These are phyloP conservation scores for Aeoliscus strigatus DNA, from an alignment of 2,797 vertebrate genomes.

Conservation along the genomic window DNA sequence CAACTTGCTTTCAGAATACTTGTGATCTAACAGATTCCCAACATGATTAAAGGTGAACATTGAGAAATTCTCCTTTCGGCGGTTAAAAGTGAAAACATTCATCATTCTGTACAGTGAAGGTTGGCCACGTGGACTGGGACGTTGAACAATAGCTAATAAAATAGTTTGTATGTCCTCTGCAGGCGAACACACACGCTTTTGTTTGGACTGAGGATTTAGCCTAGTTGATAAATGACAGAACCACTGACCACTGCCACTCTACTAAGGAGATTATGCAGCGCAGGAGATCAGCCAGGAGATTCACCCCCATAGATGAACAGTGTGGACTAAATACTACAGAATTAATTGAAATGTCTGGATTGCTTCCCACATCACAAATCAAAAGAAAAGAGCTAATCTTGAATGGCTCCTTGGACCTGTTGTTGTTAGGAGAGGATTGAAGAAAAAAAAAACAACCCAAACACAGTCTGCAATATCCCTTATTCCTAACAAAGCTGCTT, in stretches of 20 bases:
- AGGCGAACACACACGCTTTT: slow-evolving; percentile 4
- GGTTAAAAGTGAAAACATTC: no score
- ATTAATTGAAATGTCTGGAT: slow-evolving; percentile 56
- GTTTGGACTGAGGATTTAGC: slow-evolving; percentile 32
- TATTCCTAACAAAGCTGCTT: slow-evolving; percentile 28
- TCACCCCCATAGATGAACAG: slow-evolving; percentile 39
- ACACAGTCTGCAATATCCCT: slow-evolving; percentile 10
- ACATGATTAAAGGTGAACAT: no score
- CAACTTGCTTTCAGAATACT: no score
- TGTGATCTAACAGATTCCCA: no score
- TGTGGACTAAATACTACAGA: slow-evolving; percentile 39
- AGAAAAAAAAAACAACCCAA: slow-evolving; percentile 27
- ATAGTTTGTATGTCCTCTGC: slow-evolving; percentile 1
- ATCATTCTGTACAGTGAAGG: no score
- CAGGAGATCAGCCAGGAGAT: slow-evolving; percentile 45
- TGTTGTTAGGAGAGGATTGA: slow-evolving; percentile 1
- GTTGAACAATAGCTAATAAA: neutral
- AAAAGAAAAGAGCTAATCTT: slow-evolving; percentile 56
- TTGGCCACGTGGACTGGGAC: no score
- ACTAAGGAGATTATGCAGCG: slow-evolving; percentile 62
- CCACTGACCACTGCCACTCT: slow-evolving; percentile 18
- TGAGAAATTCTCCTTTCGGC: no score
- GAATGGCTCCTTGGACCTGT: slow-evolving; percentile 25
- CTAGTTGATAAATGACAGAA: slow-evolving; percentile 11
- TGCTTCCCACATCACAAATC: slow-evolving; percentile 50